phyloP scores from a whole-genome alignment of 2,113 vertebrate genomes.

The Lamprologus callipterus region DNA sequence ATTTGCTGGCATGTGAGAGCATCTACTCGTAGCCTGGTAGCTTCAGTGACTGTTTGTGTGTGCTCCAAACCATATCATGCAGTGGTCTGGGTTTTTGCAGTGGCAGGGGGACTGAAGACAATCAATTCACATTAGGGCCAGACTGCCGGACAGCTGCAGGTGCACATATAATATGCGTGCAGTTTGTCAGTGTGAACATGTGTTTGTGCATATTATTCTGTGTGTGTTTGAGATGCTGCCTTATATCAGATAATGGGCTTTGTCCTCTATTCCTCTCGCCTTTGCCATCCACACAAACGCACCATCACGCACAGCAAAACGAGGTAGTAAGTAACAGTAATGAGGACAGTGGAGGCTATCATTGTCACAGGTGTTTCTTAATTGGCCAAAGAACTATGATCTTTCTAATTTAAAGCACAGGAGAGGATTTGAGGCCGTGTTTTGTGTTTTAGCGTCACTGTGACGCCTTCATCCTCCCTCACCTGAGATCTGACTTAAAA shows the following conservation, averaged over 20 bases:
- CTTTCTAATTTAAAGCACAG: neutral
- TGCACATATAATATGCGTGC: neutral
- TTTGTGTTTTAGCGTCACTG: neutral
- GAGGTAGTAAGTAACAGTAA: slow-evolving; percentile 7
- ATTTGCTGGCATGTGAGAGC: neutral
- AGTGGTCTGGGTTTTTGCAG: neutral
- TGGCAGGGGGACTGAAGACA: neutral
- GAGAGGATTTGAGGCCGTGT: neutral
- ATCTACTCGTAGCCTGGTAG: neutral
- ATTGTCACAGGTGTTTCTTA: slow-evolving; percentile 38
- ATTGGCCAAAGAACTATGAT: slow-evolving; percentile 16
- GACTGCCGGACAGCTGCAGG: slow-evolving; percentile 18
- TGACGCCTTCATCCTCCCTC: neutral
- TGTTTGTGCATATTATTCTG: neutral
- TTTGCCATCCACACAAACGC: neutral
- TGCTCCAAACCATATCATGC: slow-evolving; percentile 17
- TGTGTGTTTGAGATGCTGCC: neutral
- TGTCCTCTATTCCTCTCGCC: neutral
- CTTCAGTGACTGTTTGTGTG: neutral
- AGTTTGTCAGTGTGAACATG: neutral
- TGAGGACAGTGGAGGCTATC: slow-evolving; percentile 19
- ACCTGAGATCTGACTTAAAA: neutral
- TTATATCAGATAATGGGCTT: neutral
- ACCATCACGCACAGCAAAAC: neutral
- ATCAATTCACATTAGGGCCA: slow-evolving; percentile 35